These are phyloP conservation scores for Daboia siamensis DNA, from an alignment of 2,113 vertebrate genomes.

Conservation along the genomic window DNA sequence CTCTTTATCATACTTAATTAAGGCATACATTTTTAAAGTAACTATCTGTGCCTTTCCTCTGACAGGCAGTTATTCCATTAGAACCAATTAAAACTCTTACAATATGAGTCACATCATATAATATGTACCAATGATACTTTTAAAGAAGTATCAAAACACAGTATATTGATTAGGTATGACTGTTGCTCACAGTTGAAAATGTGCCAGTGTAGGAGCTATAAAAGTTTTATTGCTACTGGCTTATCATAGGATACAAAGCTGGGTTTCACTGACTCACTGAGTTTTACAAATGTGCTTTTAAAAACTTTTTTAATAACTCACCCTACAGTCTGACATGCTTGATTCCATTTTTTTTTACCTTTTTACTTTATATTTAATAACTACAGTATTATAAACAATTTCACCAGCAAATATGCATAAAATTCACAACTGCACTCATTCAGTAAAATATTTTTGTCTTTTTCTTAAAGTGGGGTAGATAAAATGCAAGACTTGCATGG, in stretches of 20 bases:
- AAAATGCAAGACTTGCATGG: not conserved
- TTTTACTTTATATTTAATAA: not conserved
- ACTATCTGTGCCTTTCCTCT: not conserved
- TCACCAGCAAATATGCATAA: not conserved
- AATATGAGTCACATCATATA: not conserved
- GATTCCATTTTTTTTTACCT: conserved; percentile 2
- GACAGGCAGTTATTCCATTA: not conserved
- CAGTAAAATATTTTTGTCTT: not conserved
- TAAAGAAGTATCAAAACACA: not conserved
- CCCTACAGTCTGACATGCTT: not conserved
- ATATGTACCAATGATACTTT: not conserved
- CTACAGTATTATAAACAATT: not conserved
- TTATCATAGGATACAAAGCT: not conserved
- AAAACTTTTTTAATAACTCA: conserved; percentile 1
- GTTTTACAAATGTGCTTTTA: not conserved
- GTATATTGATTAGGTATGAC: not conserved
- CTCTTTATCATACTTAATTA: not conserved
- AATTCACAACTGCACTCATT: not conserved
- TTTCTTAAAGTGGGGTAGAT: not conserved
- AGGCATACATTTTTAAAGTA: not conserved
- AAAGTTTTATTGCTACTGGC: conserved; percentile 14
- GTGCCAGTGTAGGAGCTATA: not conserved
- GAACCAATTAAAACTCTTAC: not conserved
- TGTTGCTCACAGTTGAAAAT: not conserved
- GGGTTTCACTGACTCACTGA: conserved; percentile 4